Evolutionary conservation across 1,140 invertebrate species (phyloP), one percentile per base, ranked within the genome.

Genomic region (Steinernema feltiae): DNA sequence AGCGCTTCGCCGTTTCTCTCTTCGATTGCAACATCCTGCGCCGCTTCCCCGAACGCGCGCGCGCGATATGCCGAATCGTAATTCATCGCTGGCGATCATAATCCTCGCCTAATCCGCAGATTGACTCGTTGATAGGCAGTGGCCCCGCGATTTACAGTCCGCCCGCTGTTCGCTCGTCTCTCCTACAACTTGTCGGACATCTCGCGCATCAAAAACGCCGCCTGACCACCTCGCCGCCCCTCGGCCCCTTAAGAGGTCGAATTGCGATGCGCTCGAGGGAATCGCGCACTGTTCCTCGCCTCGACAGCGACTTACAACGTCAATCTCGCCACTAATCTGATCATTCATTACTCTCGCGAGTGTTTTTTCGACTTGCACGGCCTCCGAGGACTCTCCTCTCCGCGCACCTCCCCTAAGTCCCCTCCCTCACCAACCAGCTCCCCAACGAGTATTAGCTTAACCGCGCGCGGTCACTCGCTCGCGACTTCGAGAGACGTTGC

Each of bases 291-390:
- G 24, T 15, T 27, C 53, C 3, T 27, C 53, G 15, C 2, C 53
- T 12, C 24, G 53, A 15, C 41, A n/a, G n/a, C n/a, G n/a, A n/a
- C n/a, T n/a, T n/a, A n/a, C n/a, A n/a, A n/a, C n/a, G n/a, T n/a
- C n/a, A n/a, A n/a, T n/a, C n/a, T n/a, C n/a, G n/a, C 24, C 53
- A 15, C 53, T 63, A 63, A 63, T 63, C 53, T 63, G 53, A 63
- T 27, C 53, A 63, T 63, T 63, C 53, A 63, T 63, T 63, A 63
- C 53, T 41, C 18, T 18, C 53, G 12, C 15, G 15, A 27, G 24
- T 27, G 15, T 63, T 63, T 63, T 63, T 63, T 63, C 24, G 53
- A 3, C 15, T 63, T n/a, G n/a, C n/a, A n/a, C n/a, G n/a, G n/a
- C n/a, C 53, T 63, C 24, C 15, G 24, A n/a, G 53, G 53, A 41